Conservation (phyloP, 2,797 vertebrate genomes). For the Aldrovandia affinis region DNA sequence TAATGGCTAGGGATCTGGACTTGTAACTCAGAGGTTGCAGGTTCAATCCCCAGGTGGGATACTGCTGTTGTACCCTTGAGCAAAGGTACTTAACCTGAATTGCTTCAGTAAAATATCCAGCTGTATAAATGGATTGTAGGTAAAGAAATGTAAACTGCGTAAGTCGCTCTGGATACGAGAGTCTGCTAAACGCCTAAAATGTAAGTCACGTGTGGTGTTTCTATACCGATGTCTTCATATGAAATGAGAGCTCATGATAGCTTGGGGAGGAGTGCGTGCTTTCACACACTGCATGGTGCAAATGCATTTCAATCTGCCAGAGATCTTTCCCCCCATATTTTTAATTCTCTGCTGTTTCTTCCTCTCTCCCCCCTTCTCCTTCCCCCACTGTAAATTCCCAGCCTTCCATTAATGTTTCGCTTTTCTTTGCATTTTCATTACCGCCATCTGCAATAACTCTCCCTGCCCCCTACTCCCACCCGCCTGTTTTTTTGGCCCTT, state of each 20-base stretch:
- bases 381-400: constrained; percentile 39
- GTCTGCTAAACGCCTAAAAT: too few species aligned
- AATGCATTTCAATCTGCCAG: not conserved
- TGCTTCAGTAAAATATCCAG: too few species aligned
- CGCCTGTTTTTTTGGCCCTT: constrained; percentile 42
- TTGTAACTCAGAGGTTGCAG: too few species aligned
- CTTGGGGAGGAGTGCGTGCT: not conserved
- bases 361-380: constrained; percentile 17
- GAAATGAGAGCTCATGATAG: not conserved
- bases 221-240: not conserved
- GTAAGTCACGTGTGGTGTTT: not conserved
- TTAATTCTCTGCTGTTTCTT: constrained; percentile 32
- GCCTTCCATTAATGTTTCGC: constrained; percentile 52
- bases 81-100: too few species aligned
- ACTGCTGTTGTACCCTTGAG: too few species aligned
- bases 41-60: too few species aligned
- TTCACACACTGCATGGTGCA: not conserved
- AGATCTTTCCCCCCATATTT: too few species aligned
- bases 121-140: too few species aligned
- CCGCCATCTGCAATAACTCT: constrained; percentile 56
- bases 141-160: too few species aligned
- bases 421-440: constrained; percentile 56
- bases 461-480: constrained; percentile 38
- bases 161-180: too few species aligned
- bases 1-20: too few species aligned